Percentiles rank a stretch among this genome's conserved stretches.
Evolutionary conservation across 2,888 invertebrate genomes (phyloP).

Genomic region (Acrobeloides nanus): DNA sequence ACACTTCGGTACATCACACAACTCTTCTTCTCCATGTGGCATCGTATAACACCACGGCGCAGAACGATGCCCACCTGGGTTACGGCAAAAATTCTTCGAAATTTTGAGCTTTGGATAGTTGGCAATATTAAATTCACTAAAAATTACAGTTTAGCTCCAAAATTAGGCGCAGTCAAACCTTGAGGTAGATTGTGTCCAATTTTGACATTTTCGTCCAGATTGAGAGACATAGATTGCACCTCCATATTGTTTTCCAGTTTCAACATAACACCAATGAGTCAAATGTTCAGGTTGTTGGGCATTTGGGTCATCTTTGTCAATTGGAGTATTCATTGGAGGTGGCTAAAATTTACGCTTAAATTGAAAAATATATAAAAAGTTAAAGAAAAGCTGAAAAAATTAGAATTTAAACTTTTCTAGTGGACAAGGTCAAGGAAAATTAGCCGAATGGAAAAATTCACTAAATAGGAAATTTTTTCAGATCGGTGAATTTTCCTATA

Average conservation of each 20-base stretch:
- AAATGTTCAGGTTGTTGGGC: not conserved
- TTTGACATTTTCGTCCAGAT: constrained; percentile 31
- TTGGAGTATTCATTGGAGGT: constrained; percentile 45
- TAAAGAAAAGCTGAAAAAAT: no score
- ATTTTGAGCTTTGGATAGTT: constrained; percentile 78
- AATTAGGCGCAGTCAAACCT: no score
- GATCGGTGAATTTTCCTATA: no score
- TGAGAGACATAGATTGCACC: constrained; percentile 63
- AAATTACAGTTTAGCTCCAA: no score
- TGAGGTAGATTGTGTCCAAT: constrained; percentile 32
- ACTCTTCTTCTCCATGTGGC: constrained; percentile 67
- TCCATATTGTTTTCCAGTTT: constrained; percentile 67
- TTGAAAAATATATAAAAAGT: no score
- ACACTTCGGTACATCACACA: constrained; percentile 80
- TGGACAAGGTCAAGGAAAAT: no score
- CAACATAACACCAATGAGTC: constrained; percentile 69
- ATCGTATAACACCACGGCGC: constrained; percentile 76
- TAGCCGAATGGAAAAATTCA: no score
- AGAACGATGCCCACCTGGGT: constrained; percentile 60
- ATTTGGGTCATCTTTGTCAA: constrained; percentile 67
- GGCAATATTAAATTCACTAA: constrained; percentile 58
- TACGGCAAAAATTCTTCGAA: constrained; percentile 76
- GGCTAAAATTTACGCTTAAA: no score
- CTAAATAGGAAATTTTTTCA: no score
- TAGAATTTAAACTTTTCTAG: no score